Base-by-base conservation (phyloP, 1,140 invertebrate species). In the Calliopsis andreniformis region DNA sequence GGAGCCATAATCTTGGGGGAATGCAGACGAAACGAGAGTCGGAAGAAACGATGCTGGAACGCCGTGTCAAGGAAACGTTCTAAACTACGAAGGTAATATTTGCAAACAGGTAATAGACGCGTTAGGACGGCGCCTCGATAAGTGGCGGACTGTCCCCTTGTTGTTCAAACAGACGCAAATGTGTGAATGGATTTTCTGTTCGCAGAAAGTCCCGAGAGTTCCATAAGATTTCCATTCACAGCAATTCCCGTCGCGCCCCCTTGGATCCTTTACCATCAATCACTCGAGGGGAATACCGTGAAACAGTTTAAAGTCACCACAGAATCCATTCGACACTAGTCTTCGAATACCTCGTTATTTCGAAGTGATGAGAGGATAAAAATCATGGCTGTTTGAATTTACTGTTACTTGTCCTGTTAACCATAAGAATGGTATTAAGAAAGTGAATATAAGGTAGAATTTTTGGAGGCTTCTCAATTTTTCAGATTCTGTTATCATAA, bases 111-210 rank as follows among this genome's bases (percentile, higher is more conserved):
- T 88, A 88, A 88, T 87, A 86, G 86, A 87, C 58, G 87, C 80
- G 80, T 87, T 87, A 88, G 84, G 78, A 88, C 66, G 86, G 87
- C 87, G 87, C 82, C 86, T 87, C 78, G 79, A 85, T 87, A 87
- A 88, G 87, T 88, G 85, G 66, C 71, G 72, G 78, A 82, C 63
- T 80, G 78, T 83, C 63, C 72, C 69, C 79, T 67, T 84, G 58
- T 77, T 84, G 79, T 86, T 82, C 78, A 68, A 78, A 78, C 83
- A 59, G 76, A 63, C 76, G 39, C 55, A 35, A 73, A 85, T 49
- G 81, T 86, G 86, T 84, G 83, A 88, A 88, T 88, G 86, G 85
- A 87, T 87, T 87, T 87, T 87, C 86, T 86, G 84, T 87, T 77
- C 82, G 66, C 86, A 85, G 83, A 86, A 87, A 86, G 75, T 70